Percentiles rank a stretch among this genome's conserved stretches.
phyloP scores from a whole-genome alignment of 2,797 vertebrate species.

The Lerista edwardsae region DNA sequence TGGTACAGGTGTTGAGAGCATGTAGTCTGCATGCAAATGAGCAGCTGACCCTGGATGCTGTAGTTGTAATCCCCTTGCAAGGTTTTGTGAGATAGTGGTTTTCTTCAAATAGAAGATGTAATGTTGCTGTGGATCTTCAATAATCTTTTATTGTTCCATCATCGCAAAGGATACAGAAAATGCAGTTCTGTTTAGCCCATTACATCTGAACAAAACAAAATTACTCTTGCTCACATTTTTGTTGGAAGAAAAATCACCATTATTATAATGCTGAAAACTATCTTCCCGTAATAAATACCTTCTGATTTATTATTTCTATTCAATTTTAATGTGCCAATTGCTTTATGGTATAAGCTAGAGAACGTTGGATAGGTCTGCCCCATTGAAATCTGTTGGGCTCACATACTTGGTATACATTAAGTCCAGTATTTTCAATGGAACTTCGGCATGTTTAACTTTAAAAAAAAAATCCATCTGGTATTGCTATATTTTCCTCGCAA shows the following conservation, averaged over 20 bases:
- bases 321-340: background rate
- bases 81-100: too few species aligned
- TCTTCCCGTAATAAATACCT: background rate
- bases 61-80: too few species aligned
- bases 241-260: background rate
- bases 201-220: background rate
- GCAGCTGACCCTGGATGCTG: background rate
- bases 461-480: background rate
- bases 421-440: background rate
- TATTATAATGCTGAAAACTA: background rate
- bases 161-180: background rate
- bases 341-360: background rate
- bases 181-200: background rate
- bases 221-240: background rate
- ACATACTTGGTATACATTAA: background rate
- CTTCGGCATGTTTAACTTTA: background rate
- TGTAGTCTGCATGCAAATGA: background rate
- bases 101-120: background rate
- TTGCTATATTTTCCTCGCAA: background rate
- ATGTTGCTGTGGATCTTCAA: background rate
- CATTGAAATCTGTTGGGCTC: background rate
- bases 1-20: background rate
- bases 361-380: background rate
- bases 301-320: background rate
- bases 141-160: background rate